Evolutionary conservation across 2,888 invertebrate species (phyloP).

Genomic region (Galerucella calmariensis): DNA sequence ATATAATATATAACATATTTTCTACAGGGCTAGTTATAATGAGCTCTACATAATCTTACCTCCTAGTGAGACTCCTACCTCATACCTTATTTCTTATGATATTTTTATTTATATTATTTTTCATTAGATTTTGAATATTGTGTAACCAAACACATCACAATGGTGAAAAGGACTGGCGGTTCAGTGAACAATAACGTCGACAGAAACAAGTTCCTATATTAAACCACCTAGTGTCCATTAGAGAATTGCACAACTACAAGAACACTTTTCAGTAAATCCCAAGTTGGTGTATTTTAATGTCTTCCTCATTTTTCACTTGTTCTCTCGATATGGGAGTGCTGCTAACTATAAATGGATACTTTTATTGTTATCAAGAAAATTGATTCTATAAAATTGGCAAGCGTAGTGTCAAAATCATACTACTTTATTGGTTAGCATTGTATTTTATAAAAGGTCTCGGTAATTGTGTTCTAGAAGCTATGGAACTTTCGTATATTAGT

Average conservation of each 20-base stretch:
- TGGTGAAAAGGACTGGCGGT: background rate
- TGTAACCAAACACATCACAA: background rate
- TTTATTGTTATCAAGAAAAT: slow-evolving; percentile 26
- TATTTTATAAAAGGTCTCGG: slow-evolving; percentile 15
- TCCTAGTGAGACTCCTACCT: too few species aligned
- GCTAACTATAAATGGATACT: slow-evolving; percentile 26
- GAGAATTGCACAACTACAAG: slow-evolving; percentile 23
- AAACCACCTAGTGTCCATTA: slow-evolving; percentile 23
- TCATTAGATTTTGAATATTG: background rate
- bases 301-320: slow-evolving; percentile 32
- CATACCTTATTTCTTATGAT: too few species aligned
- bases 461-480: background rate
- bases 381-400: slow-evolving; percentile 15
- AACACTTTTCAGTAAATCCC: slow-evolving; percentile 19
- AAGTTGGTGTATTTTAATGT: slow-evolving; percentile 26
- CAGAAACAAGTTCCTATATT: slow-evolving; percentile 15
- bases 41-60: too few species aligned
- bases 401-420: slow-evolving; percentile 19
- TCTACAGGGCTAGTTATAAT: too few species aligned
- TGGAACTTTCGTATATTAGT: background rate
- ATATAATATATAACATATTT: too few species aligned
- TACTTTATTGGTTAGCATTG: slow-evolving; percentile 17
- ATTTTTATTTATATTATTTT: background rate
- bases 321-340: slow-evolving; percentile 24
- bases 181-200: slow-evolving; percentile 10